phyloP scores from a whole-genome alignment of 2,797 vertebrate species.

The Orestias chungarensis region DNA sequence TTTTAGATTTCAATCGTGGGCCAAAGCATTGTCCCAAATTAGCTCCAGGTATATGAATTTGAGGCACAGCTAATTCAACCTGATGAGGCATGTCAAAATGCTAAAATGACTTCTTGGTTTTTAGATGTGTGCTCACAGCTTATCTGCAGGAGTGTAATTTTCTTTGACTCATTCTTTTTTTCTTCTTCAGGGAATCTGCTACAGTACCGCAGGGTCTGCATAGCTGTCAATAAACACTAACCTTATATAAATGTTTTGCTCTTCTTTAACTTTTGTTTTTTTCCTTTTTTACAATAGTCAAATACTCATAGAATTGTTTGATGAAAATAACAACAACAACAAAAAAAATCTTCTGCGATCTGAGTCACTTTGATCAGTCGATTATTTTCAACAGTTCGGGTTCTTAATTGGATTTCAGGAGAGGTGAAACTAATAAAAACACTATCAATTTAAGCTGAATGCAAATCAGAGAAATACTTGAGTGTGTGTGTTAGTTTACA shows the following conservation, averaged over 20 bases:
- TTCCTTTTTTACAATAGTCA: conserved; percentile 24
- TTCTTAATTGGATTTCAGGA: conserved; percentile 62
- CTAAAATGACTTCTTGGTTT: neutral
- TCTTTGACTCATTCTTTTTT: conserved; percentile 13
- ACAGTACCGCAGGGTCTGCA: neutral
- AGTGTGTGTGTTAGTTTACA: conserved; percentile 11
- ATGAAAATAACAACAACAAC: conserved; percentile 10
- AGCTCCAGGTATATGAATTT: conserved; percentile 16
- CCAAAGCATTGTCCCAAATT: conserved; percentile 6
- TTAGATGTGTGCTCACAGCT: conserved; percentile 3
- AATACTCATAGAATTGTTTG: conserved; percentile 22
- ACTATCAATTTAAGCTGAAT: conserved; percentile 21
- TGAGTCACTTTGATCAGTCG: conserved; percentile 26
- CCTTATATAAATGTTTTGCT: too few species aligned
- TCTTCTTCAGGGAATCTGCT: conserved; percentile 4
- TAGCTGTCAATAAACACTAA: conserved; percentile 10
- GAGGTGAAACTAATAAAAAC: conserved; percentile 48
- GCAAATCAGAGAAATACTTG: conserved; percentile 27
- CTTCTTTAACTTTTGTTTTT: too few species aligned
- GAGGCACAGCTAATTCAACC: conserved; percentile 6
- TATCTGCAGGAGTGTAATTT: neutral
- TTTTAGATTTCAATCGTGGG: neutral
- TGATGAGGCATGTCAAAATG: conserved; percentile 2
- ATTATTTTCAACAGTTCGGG: conserved; percentile 12
- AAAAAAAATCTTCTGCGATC: conserved; percentile 44